Base-by-base conservation (phyloP, 2,797 vertebrate species). In the Podarcis siculus region DNA sequence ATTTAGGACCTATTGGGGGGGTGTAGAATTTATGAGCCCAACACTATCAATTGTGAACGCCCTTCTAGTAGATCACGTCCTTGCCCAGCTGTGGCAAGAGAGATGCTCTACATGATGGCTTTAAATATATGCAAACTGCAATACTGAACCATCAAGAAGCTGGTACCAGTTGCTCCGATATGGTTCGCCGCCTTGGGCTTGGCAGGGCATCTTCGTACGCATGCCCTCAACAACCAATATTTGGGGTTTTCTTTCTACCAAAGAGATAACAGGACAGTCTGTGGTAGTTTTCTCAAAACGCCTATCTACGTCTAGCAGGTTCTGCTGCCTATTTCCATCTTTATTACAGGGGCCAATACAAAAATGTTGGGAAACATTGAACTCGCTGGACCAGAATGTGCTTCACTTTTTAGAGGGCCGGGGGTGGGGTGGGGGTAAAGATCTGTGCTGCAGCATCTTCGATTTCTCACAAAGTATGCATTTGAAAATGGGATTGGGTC, bases 251-350 rank as follows among this genome's bases (percentile, higher is more conserved):
- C 77, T 64, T 42, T 80, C 76, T 61, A 84, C 64, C 92, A 94
- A 91, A 94, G 91, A 91, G 58, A 88, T 73, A 32, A 58, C 17
- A 71, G 49, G 81, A 39, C 9, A 83, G 9, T 4, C 35, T 66
- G 79, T 10, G 13, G 32, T 30, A 76, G 37, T 42, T 66, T 37
- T 75, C 37, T 66, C 37, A 27, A 55, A 75, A 81, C 25, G 23
- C 49, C 37, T 66, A 32, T 39, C 37, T 76, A 32, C 8, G 75
- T 58, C 58, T 12, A 12, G 13, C 32, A 82, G 12, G 25, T 39
- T 39, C 80, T 39, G 42, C 23, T 45, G 27, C 75, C 75, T 45
- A 42, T 3, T 55, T 55, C 17, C 27, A 64, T 15, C 66, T n/a
- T 73, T 61, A 42, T 27, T 58, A 73, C 37, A 69, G 49, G 37